Conservation (phyloP, 2,797 vertebrate genomes). For the Trematomus bernacchii region DNA sequence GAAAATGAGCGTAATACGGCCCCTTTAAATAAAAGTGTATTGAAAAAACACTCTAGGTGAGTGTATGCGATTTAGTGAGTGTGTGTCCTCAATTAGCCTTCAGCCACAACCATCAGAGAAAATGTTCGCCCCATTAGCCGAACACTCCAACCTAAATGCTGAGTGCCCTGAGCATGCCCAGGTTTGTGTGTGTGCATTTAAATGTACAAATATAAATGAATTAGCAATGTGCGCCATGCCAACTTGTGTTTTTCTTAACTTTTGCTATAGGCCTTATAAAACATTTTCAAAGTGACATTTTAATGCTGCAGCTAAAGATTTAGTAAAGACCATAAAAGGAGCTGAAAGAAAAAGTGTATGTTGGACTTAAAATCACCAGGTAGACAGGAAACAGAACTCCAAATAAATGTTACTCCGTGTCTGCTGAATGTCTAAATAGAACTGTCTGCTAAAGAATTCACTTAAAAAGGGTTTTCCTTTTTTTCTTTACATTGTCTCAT, state of each 20-base stretch:
- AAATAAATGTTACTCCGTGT: background rate
- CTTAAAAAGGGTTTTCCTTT: background rate
- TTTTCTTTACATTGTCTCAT: too few species aligned
- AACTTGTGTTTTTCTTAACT: background rate
- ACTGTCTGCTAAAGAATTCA: background rate
- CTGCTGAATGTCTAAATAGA: background rate
- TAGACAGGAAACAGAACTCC: background rate
- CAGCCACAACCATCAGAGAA: constrained; percentile 42
- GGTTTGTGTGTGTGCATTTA: constrained; percentile 22
- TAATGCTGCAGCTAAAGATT: background rate
- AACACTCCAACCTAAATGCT: constrained; percentile 47
- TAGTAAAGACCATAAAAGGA: too few species aligned
- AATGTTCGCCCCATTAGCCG: constrained; percentile 63
- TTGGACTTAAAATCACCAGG: background rate
- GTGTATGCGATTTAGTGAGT: background rate
- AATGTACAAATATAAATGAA: constrained; percentile 31
- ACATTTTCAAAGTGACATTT: background rate
- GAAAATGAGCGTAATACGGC: too few species aligned
- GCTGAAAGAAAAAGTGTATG: background rate
- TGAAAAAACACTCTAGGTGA: background rate
- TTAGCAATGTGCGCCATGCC: constrained; percentile 2
- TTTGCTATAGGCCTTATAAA: background rate
- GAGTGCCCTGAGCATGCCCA: constrained; percentile 23
- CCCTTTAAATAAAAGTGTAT: too few species aligned
- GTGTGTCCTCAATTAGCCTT: constrained; percentile 60